A percentile compares a stretch with the other conserved stretches of the same genome.
Conservation (phyloP, 2,797 vertebrate species). For the Leontocebus nigricollis region DNA sequence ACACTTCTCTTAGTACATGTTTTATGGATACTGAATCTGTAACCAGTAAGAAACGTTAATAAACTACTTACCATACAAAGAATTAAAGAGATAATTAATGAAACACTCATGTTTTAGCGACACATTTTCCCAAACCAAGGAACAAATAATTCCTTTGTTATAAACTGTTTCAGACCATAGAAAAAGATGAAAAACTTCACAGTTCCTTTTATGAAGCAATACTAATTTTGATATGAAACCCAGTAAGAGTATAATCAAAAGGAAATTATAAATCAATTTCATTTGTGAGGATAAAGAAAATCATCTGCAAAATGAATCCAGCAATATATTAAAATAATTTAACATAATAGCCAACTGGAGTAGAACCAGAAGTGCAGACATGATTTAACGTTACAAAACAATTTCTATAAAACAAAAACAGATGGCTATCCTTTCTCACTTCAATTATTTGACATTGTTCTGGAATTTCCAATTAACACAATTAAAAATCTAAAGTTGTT, state of each 20-base stretch:
- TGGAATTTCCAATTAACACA: background rate
- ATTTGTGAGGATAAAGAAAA: conserved; percentile 34
- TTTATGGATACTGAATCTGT: background rate
- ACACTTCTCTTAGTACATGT: background rate
- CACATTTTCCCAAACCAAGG: background rate
- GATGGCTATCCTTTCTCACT: background rate
- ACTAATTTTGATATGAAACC: conserved; percentile 52
- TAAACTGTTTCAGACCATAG: background rate
- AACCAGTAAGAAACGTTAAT: background rate
- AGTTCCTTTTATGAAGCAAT: conserved; percentile 54
- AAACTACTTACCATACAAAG: background rate
- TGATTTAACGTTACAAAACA: conserved; percentile 21
- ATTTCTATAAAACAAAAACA: conserved; percentile 21
- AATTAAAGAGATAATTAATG: conserved; percentile 19
- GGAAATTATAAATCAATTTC: conserved; percentile 41
- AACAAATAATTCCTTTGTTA: conserved; percentile 1
- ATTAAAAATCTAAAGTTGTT: background rate
- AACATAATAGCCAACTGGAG: conserved; percentile 21
- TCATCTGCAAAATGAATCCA: conserved; percentile 45
- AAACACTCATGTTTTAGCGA: background rate
- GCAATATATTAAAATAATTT: conserved; percentile 38
- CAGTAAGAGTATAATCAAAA: conserved; percentile 42
- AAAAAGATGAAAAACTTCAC: conserved; percentile 40
- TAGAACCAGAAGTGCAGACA: background rate
- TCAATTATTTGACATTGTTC: background rate